Base-by-base conservation (phyloP, 2,888 invertebrate genomes). In the Nomada goodeniana region DNA sequence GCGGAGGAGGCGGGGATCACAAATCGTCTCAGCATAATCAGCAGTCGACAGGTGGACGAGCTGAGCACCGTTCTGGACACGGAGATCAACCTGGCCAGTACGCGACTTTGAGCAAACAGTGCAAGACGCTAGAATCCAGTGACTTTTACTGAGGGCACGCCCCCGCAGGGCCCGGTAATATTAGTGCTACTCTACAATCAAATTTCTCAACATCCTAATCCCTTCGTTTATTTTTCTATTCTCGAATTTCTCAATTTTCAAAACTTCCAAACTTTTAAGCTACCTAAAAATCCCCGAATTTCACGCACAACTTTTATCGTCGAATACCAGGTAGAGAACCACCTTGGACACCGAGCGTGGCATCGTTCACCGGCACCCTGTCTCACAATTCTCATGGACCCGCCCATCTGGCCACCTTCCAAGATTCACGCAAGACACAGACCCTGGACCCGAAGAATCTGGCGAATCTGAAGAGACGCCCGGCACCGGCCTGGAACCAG, bases 61-160 rank as follows among this genome's bases (percentile, higher is more conserved):
- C 91, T 92, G 94, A 94, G 85, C 94, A 94, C 92, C 93, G 93
- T 90, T 86, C 93, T 93, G 94, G 93, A 89, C 92, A 91, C 92
- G 94, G 93, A 93, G 93, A 93, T 93, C 93, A 93, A 93, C 93
- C 93, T 92, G 95, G 95, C 91, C 98, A 98, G 96, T 98, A 98
- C 96, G 98, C 98, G 95, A 98, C 98, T 95, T 95, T 98, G 95
- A 98, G 97, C 96, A 98, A 98, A 95, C 98, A 98, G 95, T 98
- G 98, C 96, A 98, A 98, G 96, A 98, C 98, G 92, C 95, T 98
- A 89, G 98, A 98, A 95, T 97, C 98, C 93, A 97, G 96, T 94
- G 98, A 98, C 95, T 98, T 98, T 96, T 98, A 98, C 97, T 98
- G 97, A 98, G 97, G 97, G 95, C 95, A 96, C 96, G 95, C 95